These are phyloP conservation scores for Oscheius sp. DNA, from an alignment of 1,140 invertebrate genomes.

Conservation along the genomic window DNA sequence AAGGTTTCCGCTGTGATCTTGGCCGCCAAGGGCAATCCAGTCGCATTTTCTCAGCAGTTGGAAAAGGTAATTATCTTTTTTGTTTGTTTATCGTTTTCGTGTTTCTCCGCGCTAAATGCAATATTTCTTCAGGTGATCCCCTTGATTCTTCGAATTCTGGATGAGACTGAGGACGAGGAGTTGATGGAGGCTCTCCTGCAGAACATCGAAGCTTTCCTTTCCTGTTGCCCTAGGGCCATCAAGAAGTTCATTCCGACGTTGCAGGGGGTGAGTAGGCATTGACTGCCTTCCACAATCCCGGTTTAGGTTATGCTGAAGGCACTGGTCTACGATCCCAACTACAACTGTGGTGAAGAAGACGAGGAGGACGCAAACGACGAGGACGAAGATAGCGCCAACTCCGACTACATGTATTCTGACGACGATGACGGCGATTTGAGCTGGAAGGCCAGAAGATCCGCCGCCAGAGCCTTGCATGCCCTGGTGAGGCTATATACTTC, in stretches of 20 bases:
- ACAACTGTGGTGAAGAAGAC: slow-evolving; percentile 48
- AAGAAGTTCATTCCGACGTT: slow-evolving; percentile 33
- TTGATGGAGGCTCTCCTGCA: slow-evolving; percentile 49
- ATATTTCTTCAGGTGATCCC: slow-evolving; percentile 26
- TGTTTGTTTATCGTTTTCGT: too few relatives aligned
- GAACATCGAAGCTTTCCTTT: slow-evolving; percentile 30
- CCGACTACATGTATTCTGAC: slow-evolving; percentile 68
- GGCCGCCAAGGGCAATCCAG: too few relatives aligned
- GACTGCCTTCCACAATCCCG: slow-evolving; percentile 32
- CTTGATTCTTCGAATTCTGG: slow-evolving; percentile 6
- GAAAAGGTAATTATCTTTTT: too few relatives aligned
- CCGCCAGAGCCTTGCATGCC: slow-evolving; percentile 94
- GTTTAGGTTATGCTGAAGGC: neutral
- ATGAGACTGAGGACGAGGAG: slow-evolving; percentile 52
- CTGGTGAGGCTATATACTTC: slow-evolving; percentile 68
- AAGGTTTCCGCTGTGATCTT: too few relatives aligned
- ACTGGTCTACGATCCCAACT: slow-evolving; percentile 56
- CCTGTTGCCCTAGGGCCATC: slow-evolving; percentile 24
- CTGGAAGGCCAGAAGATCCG: slow-evolving; percentile 90
- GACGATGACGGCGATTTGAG: slow-evolving; percentile 91
- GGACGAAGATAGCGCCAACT: slow-evolving; percentile 58
- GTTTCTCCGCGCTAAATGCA: too few relatives aligned
- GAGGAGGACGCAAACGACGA: slow-evolving; percentile 66
- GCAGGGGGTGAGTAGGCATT: slow-evolving; percentile 27
- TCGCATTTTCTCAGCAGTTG: too few relatives aligned